Conservation (phyloP, 2,113 vertebrate genomes). For the Colossoma macropomum region DNA sequence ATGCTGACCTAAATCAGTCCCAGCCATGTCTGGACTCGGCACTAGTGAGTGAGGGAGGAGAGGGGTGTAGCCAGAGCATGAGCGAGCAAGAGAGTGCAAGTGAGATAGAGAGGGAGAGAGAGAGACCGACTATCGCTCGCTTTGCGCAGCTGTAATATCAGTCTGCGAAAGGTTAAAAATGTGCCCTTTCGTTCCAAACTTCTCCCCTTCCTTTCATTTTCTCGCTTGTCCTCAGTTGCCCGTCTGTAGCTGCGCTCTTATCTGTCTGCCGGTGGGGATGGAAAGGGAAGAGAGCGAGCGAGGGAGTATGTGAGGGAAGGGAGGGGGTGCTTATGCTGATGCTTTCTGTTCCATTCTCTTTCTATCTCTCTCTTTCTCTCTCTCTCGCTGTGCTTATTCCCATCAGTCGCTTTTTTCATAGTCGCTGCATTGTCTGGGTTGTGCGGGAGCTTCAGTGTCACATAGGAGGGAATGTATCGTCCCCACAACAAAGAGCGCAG, state of each 20-base stretch:
- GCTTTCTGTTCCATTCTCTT: conserved; percentile 1
- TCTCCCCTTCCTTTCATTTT: conserved; percentile 42
- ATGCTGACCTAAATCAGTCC: conserved; percentile 83
- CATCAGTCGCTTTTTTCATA: conserved; percentile 19
- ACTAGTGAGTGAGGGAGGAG: conserved; percentile 57
- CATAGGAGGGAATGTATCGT: not conserved
- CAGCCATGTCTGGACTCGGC: conserved; percentile 77
- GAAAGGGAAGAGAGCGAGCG: conserved; percentile 22
- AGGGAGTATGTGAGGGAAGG: conserved; percentile 9
- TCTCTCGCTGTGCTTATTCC: conserved; percentile 38
- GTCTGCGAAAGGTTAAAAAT: conserved; percentile 28
- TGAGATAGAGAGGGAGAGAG: conserved; percentile 17
- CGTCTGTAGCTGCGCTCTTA: conserved; percentile 72
- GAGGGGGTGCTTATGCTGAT: conserved; percentile 22
- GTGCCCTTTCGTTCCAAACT: conserved; percentile 17
- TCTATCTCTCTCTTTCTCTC: conserved; percentile 27
- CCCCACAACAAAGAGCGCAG: conserved; percentile 16
- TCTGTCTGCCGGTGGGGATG: conserved; percentile 71
- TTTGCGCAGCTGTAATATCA: conserved; percentile 51
- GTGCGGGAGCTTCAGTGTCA: not conserved
- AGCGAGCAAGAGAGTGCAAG: conserved; percentile 34
- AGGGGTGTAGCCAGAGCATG: conserved; percentile 58
- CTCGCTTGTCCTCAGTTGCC: conserved; percentile 64
- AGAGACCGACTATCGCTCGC: not conserved
- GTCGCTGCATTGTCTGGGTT: not conserved